phyloP scores from a whole-genome alignment of 2,113 vertebrate genomes.

The Talpa occidentalis region DNA sequence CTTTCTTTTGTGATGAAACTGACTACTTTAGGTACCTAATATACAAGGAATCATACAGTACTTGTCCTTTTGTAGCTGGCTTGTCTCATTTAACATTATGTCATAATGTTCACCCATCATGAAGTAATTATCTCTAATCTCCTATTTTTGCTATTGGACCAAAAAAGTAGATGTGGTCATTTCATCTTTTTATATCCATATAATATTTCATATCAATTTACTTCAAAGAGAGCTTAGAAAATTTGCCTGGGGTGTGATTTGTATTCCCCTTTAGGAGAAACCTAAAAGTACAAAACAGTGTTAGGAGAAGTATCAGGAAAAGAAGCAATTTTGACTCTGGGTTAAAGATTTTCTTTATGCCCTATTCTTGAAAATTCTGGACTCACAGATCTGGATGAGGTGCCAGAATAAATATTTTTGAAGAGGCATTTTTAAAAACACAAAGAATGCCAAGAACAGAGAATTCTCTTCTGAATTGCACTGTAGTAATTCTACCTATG shows the following conservation, averaged over 20 bases:
- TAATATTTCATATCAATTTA: not conserved
- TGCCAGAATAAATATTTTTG: not conserved
- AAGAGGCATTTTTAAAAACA: not conserved
- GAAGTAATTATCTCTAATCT: not conserved
- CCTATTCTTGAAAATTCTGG: not conserved
- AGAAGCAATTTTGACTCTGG: not conserved
- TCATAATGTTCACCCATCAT: not conserved
- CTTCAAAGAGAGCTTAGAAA: not conserved
- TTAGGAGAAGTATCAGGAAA: not conserved
- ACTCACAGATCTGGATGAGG: not conserved
- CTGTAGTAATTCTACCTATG: not conserved
- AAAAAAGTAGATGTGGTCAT: not conserved
- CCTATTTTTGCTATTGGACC: not conserved
- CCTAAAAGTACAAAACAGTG: not conserved
- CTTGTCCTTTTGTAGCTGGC: not conserved
- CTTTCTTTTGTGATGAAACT: not conserved
- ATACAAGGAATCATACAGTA: not conserved
- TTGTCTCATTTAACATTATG: not conserved
- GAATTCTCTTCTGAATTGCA: not conserved
- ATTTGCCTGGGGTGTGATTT: not conserved
- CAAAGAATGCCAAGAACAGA: not conserved
- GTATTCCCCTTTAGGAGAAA: not conserved
- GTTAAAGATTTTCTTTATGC: not conserved
- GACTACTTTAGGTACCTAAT: not conserved
- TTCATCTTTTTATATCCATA: not conserved